Conservation (phyloP, 2,888 invertebrate genomes). For the Cantharis flavilabris region DNA sequence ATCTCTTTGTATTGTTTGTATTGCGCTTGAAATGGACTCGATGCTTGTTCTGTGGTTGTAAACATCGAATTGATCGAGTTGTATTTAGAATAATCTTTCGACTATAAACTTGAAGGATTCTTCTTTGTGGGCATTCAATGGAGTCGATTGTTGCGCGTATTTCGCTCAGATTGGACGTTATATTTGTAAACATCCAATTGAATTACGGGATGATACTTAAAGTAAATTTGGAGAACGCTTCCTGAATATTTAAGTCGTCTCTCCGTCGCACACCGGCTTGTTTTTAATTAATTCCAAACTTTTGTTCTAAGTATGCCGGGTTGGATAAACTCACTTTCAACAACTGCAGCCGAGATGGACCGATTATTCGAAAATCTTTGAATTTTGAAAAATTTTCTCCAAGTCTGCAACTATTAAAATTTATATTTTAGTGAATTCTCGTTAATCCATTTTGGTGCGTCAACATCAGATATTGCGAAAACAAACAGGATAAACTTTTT, state of each 20-base stretch:
- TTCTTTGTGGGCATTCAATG: background rate
- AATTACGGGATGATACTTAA: background rate
- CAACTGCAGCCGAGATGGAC: too few relatives aligned
- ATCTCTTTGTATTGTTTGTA: background rate
- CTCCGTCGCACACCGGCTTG: background rate
- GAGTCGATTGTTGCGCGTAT: background rate
- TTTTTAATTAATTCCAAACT: background rate
- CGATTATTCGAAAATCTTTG: too few relatives aligned
- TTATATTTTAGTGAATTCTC: too few relatives aligned
- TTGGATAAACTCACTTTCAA: background rate
- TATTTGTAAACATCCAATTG: background rate
- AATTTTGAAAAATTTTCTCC: too few relatives aligned
- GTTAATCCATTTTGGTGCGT: too few relatives aligned
- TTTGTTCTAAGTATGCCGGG: background rate
- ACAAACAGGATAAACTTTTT: too few relatives aligned
- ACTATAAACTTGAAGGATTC: background rate
- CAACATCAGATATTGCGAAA: too few relatives aligned
- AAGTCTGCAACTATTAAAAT: too few relatives aligned
- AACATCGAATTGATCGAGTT: background rate
- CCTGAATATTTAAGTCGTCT: background rate
- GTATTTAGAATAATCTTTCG: background rate
- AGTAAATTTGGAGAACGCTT: background rate
- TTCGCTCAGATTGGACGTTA: background rate
- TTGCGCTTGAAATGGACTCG: background rate
- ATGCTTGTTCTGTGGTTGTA: background rate